Evolutionary conservation across 2,797 vertebrate genomes (phyloP), one percentile per base, ranked within the genome.

Genomic region (Loriculus beryllinus): DNA sequence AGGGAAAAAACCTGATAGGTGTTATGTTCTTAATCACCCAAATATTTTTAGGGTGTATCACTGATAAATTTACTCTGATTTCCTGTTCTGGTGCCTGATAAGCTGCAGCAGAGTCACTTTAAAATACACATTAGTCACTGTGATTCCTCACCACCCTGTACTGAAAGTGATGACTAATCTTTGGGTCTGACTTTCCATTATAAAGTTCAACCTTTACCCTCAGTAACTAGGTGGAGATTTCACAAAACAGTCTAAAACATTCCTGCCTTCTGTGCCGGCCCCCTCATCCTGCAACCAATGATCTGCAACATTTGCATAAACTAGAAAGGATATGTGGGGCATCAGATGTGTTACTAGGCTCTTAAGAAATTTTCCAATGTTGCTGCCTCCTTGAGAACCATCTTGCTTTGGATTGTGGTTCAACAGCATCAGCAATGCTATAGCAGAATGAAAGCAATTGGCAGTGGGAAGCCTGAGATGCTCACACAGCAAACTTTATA

Each of bases 81-180:
- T 86, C 89, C 84, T 90, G 39, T 76, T 90, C 22, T 81, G 82
- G 17, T 83, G 68, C 33, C 51, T 82, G 85, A 92, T 86, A 85
- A 63, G 25, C 63, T 83, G 51, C 39, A 63, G 40, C 45, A 45
- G 49, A 74, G 64, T 74, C 86, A 63, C 68, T 82, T 88, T 59
- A 85, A 88, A 95, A 51, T 63, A 88, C 37, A 40, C 56, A 85
- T 97, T 87, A 96, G 80, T 97, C 94, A 96, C 60, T 15, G 43
- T n/a, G 51, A 43, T 82, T 93, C 37, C 40, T 88, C 68, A 56
- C 67, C 1, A 0, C 79, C 74, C 60, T 95, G 60, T 45, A 18
- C 87, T 65, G 72, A 87, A 82, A 90, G 59, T 67, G 31, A 57
- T 96, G 94, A 96, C 77, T 95, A 88, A 96, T 82, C 86, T 65